Evolutionary conservation across 2,113 vertebrate species (phyloP).

Genomic region (Dicaeum eximium): DNA sequence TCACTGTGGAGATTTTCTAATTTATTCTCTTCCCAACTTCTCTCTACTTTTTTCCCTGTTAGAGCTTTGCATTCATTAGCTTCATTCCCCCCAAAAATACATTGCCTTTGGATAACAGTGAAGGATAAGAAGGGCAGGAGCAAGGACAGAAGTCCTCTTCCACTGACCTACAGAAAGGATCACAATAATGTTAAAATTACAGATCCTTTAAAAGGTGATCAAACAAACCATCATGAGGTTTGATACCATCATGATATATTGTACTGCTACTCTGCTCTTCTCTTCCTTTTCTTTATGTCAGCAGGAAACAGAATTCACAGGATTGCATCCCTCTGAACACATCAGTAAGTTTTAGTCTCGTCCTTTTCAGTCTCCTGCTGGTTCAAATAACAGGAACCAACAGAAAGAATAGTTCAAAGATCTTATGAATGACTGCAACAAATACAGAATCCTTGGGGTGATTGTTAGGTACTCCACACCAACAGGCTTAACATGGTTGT

Average conservation of each 20-base stretch:
- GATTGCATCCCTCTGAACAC: conserved; percentile 2
- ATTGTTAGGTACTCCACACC: neutral
- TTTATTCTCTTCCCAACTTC: neutral
- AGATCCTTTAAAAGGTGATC: neutral
- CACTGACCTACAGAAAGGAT: neutral
- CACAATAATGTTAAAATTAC: neutral
- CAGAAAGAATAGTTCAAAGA: neutral
- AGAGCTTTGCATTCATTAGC: neutral
- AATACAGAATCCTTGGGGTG: neutral
- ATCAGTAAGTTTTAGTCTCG: conserved; percentile 9
- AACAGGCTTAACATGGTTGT: neutral
- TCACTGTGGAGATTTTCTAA: neutral
- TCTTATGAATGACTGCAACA: neutral
- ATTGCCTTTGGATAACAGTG: neutral
- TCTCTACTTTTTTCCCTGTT: neutral
- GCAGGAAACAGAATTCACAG: conserved; percentile 1
- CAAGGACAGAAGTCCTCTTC: neutral
- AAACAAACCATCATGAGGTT: neutral
- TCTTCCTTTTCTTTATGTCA: conserved; percentile 34
- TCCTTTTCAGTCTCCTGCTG: conserved; percentile 13
- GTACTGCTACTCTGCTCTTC: neutral
- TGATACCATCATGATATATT: neutral
- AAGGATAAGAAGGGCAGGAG: neutral
- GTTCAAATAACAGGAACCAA: conserved; percentile 21
- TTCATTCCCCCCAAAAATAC: neutral